These are phyloP conservation scores for Limnephilus lunatus DNA, from an alignment of 2,888 invertebrate genomes.

Conservation along the genomic window DNA sequence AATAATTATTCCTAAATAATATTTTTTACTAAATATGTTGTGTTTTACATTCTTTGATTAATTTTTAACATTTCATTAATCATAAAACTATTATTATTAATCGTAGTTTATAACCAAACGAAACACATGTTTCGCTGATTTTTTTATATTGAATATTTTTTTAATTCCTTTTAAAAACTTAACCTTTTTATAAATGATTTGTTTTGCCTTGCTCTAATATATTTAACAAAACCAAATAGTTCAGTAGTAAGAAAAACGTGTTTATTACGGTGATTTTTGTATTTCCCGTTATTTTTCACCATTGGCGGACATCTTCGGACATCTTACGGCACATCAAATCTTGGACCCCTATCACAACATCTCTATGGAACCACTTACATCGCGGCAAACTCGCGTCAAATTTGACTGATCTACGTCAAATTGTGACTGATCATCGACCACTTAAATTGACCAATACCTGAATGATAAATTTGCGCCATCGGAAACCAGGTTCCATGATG, in stretches of 20 bases:
- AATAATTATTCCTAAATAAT: neutral
- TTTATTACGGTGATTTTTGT: conserved; percentile 32
- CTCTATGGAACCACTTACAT: neutral
- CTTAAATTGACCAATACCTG: neutral
- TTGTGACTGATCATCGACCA: neutral
- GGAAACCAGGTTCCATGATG: conserved; percentile 92
- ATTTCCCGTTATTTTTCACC: neutral
- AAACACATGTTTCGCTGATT: neutral
- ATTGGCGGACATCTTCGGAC: conserved; percentile 27
- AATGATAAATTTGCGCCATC: neutral
- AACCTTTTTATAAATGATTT: neutral
- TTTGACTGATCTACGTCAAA: neutral
- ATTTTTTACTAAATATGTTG: neutral
- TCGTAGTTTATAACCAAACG: neutral
- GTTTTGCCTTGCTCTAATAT: neutral
- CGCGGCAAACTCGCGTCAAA: neutral
- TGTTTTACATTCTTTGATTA: neutral
- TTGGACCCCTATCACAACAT: neutral
- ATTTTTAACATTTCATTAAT: neutral
- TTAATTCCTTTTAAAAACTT: neutral
- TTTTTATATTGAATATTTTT: neutral
- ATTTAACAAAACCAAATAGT: neutral
- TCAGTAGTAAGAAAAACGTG: neutral
- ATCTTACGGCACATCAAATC: neutral
- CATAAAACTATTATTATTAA: neutral